phyloP scores from a whole-genome alignment of 2,113 vertebrate species.

The Telmatochromis sp. region DNA sequence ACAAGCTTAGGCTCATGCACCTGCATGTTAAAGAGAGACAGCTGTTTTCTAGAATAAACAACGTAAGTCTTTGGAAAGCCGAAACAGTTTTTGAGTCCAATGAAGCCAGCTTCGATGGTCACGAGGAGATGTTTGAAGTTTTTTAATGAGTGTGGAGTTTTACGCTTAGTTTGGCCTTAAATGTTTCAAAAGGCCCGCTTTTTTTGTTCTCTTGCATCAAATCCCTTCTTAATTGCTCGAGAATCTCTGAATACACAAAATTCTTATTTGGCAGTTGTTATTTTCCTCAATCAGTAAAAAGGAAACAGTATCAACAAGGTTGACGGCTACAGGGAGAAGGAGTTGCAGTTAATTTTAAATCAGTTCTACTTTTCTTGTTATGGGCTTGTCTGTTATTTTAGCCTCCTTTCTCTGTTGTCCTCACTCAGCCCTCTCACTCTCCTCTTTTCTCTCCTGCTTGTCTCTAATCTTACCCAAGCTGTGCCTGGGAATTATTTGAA shows the following conservation, averaged over 20 bases:
- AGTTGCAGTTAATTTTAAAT: conserved; percentile 15
- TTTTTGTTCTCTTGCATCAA: conserved; percentile 8
- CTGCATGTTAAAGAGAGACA: background rate
- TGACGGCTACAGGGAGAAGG: background rate
- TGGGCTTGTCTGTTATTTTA: conserved; percentile 30
- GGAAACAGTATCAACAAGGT: conserved; percentile 6
- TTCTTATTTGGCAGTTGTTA: background rate
- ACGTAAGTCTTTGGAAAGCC: background rate
- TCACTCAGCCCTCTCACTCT: conserved; percentile 11
- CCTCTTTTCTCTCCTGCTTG: background rate
- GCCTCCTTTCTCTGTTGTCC: background rate
- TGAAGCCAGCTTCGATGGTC: background rate
- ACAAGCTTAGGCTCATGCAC: background rate
- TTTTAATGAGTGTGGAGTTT: conserved; percentile 41
- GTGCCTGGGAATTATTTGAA: conserved; percentile 63
- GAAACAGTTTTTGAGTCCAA: background rate
- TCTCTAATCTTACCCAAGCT: conserved; percentile 39
- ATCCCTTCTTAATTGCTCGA: conserved; percentile 7
- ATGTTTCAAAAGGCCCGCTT: conserved; percentile 22
- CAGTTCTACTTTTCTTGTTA: conserved; percentile 11
- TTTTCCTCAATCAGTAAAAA: background rate
- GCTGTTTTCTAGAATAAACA: background rate
- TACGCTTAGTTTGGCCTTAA: conserved; percentile 33
- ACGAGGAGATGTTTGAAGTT: conserved; percentile 37
- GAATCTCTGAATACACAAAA: background rate